Evolutionary conservation across 2,113 vertebrate genomes (phyloP), one percentile per base, ranked within the genome.

Genomic region (Aythya baeri): DNA sequence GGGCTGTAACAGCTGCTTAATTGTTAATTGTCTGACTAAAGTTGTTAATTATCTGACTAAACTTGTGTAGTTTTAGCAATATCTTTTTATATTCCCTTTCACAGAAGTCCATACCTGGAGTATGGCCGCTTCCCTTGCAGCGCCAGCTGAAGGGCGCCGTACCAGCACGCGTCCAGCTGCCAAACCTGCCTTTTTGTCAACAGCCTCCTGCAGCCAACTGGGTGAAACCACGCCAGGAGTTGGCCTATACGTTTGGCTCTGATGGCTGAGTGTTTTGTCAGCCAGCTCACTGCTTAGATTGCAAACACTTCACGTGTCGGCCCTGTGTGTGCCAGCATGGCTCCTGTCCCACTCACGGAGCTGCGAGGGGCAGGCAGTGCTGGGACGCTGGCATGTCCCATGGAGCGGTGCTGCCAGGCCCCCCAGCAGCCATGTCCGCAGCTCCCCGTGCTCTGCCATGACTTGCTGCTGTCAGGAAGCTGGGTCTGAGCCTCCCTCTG

Each of bases 161-260:
- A n/a, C 58, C 77, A 44, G 95, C 57, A 25, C 9, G 70, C 78
- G 21, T 27, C 76, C 26, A 57, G 81, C 7, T 55, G 90, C 59
- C 89, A 91, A 83, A 87, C 77, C 67, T 93, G 84, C 72, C 94
- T 93, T 49, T 89, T 91, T 55, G 87, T 94, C 61, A 94, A 93
- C 68, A 23, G 85, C 36, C 93, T 94, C 22, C 62, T 94, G 72
- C 88, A 94, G 46, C 58, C 93, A 17, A 94, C 55, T 57, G 74
- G 44, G 79, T 81, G 63, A 90, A 90, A 41, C 62, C n/a, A 25
- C 65, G 70, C 38, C 84, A 62, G 41, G 73, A 91, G 27, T 26
- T 72, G 70, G 34, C 49, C n/a, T 95, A 89, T 65, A 70, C 70
- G 10, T 12, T 86, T 41, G 90, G 92, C 43, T 68, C 71, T 10